A percentile compares a stretch with the other conserved stretches of the same genome.
These are phyloP conservation scores for Tympanuchus pallidicinctus DNA, from an alignment of 2,113 vertebrate species.

Conservation along the genomic window DNA sequence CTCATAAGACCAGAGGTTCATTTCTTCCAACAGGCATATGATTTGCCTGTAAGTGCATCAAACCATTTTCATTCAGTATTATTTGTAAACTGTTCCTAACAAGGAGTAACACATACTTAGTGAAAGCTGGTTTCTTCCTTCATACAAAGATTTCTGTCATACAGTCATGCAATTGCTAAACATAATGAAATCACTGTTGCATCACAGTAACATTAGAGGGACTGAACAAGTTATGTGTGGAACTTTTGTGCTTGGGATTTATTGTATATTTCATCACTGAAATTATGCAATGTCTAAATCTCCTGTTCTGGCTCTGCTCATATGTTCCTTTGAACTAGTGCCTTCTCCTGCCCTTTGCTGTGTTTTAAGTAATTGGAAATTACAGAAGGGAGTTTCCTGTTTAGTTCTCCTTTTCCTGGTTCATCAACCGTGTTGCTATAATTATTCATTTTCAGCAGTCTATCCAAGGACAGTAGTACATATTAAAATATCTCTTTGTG, in stretches of 20 bases:
- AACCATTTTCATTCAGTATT: not conserved
- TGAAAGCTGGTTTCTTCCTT: not conserved
- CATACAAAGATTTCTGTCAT: not conserved
- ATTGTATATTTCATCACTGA: not conserved
- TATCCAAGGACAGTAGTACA: not conserved
- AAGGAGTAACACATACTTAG: not conserved
- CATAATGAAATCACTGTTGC: not conserved
- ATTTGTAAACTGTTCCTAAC: not conserved
- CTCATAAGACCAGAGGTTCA: not conserved
- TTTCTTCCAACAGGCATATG: not conserved
- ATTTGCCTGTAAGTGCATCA: not conserved
- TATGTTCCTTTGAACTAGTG: not conserved
- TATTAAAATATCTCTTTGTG: not conserved
- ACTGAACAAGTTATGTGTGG: slow-evolving; percentile 3
- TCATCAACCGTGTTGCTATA: not conserved
- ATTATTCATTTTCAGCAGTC: not conserved
- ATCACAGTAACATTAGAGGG: not conserved
- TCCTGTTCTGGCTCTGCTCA: not conserved
- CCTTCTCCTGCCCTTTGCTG: not conserved
- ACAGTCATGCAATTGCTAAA: not conserved
- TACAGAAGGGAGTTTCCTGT: slow-evolving; percentile 14
- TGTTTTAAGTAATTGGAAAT: slow-evolving; percentile 11
- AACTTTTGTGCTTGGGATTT: not conserved
- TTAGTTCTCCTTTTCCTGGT: slow-evolving; percentile 12
- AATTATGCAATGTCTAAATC: not conserved